phyloP scores from a whole-genome alignment of 2,113 vertebrate species.

The Macroglossus sobrinus region DNA sequence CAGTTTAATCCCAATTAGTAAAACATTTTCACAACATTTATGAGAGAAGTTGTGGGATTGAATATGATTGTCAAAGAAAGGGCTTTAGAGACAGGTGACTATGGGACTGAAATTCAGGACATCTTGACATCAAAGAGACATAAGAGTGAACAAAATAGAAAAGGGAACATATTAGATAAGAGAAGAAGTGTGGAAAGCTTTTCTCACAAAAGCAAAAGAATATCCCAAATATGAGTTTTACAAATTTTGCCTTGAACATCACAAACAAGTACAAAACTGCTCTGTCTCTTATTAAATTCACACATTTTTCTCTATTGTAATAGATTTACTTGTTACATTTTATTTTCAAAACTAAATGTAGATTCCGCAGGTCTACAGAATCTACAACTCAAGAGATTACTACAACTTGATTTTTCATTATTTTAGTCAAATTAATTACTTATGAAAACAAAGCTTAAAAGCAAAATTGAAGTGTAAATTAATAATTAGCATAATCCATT shows the following conservation, averaged over 20 bases:
- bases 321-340: background rate
- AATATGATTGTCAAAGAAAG: background rate
- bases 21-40: background rate
- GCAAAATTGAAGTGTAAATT: background rate
- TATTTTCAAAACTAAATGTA: slow-evolving; percentile 1
- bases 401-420: background rate
- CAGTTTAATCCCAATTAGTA: background rate
- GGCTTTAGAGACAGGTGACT: background rate
- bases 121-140: background rate
- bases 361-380: background rate
- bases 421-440: background rate
- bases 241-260: background rate
- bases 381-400: background rate
- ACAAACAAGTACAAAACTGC: background rate
- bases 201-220: background rate
- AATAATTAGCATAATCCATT: background rate
- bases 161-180: background rate
- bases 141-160: background rate
- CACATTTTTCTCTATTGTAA: background rate
- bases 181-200: background rate
- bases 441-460: background rate
- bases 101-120: background rate
- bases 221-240: background rate
- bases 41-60: background rate
- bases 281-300: background rate